Evolutionary conservation across 2,888 invertebrate genomes (phyloP).

Genomic region (Malthinus flaveolus): DNA sequence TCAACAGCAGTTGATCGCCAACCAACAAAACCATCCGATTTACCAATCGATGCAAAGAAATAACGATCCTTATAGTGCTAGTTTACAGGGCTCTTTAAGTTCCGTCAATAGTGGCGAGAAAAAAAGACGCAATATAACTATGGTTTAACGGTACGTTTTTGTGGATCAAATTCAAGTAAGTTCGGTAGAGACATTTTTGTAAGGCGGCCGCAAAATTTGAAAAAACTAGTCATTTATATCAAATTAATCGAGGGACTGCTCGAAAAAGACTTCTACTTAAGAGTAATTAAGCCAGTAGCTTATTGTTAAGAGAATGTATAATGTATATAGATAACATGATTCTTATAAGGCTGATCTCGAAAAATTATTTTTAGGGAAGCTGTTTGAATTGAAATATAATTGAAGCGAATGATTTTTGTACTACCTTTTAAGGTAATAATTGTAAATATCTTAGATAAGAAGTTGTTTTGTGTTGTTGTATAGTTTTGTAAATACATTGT

Average conservation of each 20-base stretch:
- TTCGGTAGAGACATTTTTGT: conserved; percentile 39
- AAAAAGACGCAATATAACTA: conserved; percentile 63
- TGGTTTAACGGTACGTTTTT: conserved; percentile 58
- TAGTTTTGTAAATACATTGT: conserved; percentile 12
- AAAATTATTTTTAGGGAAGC: neutral
- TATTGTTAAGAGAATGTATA: conserved; percentile 2
- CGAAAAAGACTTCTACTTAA: neutral
- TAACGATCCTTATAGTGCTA: conserved; percentile 54
- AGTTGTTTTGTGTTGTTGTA: conserved; percentile 5
- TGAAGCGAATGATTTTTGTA: conserved; percentile 6
- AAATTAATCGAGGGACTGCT: too few relatives aligned
- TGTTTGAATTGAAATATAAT: neutral
- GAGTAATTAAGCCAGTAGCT: conserved; percentile 18
- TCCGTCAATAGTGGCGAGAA: conserved; percentile 61
- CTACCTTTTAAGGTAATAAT: too few relatives aligned
- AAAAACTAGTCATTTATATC: conserved; percentile 14
- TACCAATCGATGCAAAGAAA: conserved; percentile 54
- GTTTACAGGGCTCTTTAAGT: conserved; percentile 60
- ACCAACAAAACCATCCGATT: conserved; percentile 46
- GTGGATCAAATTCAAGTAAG: conserved; percentile 41
- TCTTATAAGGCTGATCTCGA: conserved; percentile 29
- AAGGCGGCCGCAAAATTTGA: neutral
- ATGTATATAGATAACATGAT: conserved; percentile 14
- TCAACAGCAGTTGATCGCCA: conserved; percentile 36
- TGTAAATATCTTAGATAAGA: conserved; percentile 9